Evolutionary conservation across 2,113 vertebrate genomes (phyloP), one percentile per base, ranked within the genome.

Genomic region (Chamaea fasciata): DNA sequence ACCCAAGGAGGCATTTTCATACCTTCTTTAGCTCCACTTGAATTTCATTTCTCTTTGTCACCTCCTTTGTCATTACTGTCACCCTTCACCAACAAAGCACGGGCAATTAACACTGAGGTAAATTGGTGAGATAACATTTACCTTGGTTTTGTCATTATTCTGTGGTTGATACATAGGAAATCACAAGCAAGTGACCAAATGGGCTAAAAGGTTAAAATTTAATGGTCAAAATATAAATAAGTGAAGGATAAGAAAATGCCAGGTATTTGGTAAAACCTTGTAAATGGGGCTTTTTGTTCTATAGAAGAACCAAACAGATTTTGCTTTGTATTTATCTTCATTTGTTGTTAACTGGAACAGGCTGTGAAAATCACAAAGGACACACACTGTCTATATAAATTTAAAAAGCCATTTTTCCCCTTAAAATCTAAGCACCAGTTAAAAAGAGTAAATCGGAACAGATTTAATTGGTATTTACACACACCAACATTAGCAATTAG

Each of bases 311-410:
- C 24, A 52, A 82, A 67, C 18, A 94, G 63, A 90, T 83, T 84
- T 73, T 84, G 12, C 91, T 96, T 62, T 6, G 19, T 96, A 96
- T 97, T 97, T 97, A 88, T 97, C 95, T 97, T 98, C 89, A 97
- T 97, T 97, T 97, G 77, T 96, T 89, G 88, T 79, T 97, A 92
- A 97, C 87, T 77, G 67, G 82, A 97, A 96, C 82, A 91, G 71
- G 52, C 82, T 91, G 92, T 92, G 93, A 96, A 96, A 96, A 96
- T 96, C 90, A 94, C 94, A 95, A 93, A 93, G 88, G 94, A 97
- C 92, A 88, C 81, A 87, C 83, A 81, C 92, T 98, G 96, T 97
- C 96, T 90, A 91, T 90, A 96, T 91, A 97, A 94, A 97, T 98
- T 98, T 97, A 88, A 96, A 96, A 81, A 94, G 33, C 30, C 44